Conservation (phyloP, 2,113 vertebrate genomes). For the Chloebia gouldiae region DNA sequence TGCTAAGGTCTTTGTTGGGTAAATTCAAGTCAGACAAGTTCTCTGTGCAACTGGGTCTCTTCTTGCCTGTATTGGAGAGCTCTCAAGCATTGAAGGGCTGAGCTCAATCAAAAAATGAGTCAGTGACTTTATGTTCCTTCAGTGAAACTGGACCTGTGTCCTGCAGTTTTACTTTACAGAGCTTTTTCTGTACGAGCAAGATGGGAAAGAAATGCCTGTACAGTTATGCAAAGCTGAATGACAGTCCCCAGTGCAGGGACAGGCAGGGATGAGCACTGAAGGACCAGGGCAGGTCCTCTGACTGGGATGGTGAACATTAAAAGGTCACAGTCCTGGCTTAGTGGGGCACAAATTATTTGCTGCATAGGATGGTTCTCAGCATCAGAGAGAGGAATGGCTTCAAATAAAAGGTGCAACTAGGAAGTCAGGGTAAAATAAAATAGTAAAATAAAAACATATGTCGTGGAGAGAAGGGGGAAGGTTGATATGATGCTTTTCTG, state of each 20-base stretch:
- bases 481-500: neutral
- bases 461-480: neutral
- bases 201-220: neutral
- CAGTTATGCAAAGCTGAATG: neutral
- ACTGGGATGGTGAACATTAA: neutral
- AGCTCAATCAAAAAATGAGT: neutral
- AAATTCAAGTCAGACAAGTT: neutral
- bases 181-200: neutral
- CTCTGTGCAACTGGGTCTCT: neutral
- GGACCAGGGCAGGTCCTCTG: neutral
- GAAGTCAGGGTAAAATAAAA: neutral
- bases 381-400: neutral
- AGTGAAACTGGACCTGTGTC: neutral
- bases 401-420: neutral
- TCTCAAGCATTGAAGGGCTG: neutral
- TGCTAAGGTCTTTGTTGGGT: neutral
- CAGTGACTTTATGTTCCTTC: neutral
- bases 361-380: neutral
- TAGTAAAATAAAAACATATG: neutral
- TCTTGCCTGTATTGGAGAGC: neutral
- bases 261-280: neutral
- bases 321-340: constrained; percentile 36
- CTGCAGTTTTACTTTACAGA: neutral
- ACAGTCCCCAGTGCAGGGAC: neutral
- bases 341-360: neutral